Conservation (phyloP, 2,113 vertebrate species). For the Carlito syrichta region DNA sequence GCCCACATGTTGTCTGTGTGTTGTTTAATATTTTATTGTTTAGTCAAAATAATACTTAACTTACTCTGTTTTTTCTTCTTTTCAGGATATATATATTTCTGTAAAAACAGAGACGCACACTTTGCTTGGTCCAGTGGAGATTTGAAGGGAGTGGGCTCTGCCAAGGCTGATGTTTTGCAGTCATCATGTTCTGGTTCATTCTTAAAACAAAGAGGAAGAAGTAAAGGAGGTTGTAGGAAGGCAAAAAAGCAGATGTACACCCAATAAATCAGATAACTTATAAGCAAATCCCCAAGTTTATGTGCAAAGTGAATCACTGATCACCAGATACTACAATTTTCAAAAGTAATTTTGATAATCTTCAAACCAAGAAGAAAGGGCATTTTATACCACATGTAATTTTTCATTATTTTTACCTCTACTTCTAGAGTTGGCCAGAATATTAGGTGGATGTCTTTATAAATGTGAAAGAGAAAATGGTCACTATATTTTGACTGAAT, state of each 20-base stretch:
- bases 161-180: not conserved
- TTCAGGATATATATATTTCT: not conserved
- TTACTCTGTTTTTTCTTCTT: not conserved
- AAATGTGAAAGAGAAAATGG: not conserved
- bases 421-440: not conserved
- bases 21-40: not conserved
- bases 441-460: not conserved
- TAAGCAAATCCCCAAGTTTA: not conserved
- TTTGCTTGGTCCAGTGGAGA: not conserved
- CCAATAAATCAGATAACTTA: not conserved
- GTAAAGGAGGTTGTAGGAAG: not conserved
- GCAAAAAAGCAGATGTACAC: not conserved
- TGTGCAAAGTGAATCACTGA: not conserved
- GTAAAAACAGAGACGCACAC: not conserved
- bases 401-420: not conserved
- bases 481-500: no score
- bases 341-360: not conserved
- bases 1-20: not conserved
- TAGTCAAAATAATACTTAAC: not conserved
- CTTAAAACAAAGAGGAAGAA: not conserved
- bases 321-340: not conserved
- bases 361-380: not conserved
- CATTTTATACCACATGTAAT: not conserved
- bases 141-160: not conserved
- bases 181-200: not conserved